Evolutionary conservation across 2,113 vertebrate genomes (phyloP), one percentile per base, ranked within the genome.

Genomic region (Apodemus speciosus): DNA sequence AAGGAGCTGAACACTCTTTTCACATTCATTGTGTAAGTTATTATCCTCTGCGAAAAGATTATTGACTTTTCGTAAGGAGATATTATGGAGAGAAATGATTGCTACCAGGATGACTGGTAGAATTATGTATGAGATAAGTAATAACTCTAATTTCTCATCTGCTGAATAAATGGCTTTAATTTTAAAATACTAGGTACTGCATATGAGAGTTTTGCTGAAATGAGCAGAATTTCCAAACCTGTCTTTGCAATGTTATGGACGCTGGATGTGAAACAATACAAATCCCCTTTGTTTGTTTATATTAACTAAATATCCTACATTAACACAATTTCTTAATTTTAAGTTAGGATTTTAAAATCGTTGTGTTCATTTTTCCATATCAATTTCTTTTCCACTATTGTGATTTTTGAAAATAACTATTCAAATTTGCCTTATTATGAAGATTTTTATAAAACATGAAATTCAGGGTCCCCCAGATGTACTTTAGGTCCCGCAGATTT

Each of bases 111-210:
- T 92, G 96, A 96, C 95, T 96, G 88, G 97, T 97, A 97, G 96
- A 98, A 98, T 98, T 97, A 98, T 98, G 98, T 98, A 98, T 98
- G 95, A 97, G 96, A 94, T 98, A 98, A 98, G 98, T 98, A 98
- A 98, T 98, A 97, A 96, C 96, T 98, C 89, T 96, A 98, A 98
- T 98, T 96, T 96, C 95, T 98, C 95, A 97, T 97, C 96, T 88
- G 80, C 94, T 97, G 91, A 98, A 98, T 98, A 98, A 98, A 98
- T 96, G 93, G 94, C 86, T 98, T 97, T 98, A 97, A 97, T 98
- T 98, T 98, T 77, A 85, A 96, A 96, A 96, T 98, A 96, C 96
- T 96, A 56, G 89, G 93, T 95, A 95, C 25, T 51, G 89, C 93
- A 76, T 92, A 95, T 97, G 91, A 97, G 96, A 75, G 97, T 98